Evolutionary conservation across 2,113 vertebrate species (phyloP).

Genomic region (Anguilla japonica): DNA sequence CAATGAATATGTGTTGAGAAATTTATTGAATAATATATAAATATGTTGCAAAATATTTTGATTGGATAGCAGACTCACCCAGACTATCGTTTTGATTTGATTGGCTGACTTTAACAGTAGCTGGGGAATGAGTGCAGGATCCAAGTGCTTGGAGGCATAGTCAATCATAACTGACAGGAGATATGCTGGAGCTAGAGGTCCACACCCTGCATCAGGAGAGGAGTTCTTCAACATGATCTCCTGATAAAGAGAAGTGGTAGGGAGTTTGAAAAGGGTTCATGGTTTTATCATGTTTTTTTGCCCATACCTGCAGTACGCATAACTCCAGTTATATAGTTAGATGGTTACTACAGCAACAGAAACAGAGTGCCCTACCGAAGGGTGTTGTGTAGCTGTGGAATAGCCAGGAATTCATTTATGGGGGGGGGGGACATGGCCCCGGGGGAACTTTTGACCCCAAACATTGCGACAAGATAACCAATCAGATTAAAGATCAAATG

Average conservation of each 20-base stretch:
- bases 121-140: slow-evolving; percentile 80
- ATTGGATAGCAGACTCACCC: slow-evolving; percentile 70
- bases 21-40: neutral
- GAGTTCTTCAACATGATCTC: slow-evolving; percentile 81
- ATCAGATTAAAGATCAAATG: too few species aligned
- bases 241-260: slow-evolving; percentile 36
- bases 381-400: neutral
- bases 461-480: too few species aligned
- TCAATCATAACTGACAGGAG: slow-evolving; percentile 87
- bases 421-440: too few species aligned
- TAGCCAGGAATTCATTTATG: neutral
- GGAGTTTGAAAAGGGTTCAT: neutral
- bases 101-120: slow-evolving; percentile 83
- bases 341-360: neutral
- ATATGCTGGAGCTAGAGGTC: slow-evolving; percentile 80
- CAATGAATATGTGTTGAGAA: too few species aligned
- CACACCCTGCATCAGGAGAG: slow-evolving; percentile 69
- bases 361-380: neutral
- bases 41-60: neutral
- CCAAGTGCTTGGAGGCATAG: slow-evolving; percentile 81
- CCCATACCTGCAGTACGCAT: neutral
- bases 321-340: neutral
- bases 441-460: too few species aligned
- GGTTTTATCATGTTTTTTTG: neutral
- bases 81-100: slow-evolving; percentile 84